Percentiles rank a stretch among this genome's conserved stretches.
phyloP scores from a whole-genome alignment of 2,888 invertebrate genomes.

The Unio delphinus region DNA sequence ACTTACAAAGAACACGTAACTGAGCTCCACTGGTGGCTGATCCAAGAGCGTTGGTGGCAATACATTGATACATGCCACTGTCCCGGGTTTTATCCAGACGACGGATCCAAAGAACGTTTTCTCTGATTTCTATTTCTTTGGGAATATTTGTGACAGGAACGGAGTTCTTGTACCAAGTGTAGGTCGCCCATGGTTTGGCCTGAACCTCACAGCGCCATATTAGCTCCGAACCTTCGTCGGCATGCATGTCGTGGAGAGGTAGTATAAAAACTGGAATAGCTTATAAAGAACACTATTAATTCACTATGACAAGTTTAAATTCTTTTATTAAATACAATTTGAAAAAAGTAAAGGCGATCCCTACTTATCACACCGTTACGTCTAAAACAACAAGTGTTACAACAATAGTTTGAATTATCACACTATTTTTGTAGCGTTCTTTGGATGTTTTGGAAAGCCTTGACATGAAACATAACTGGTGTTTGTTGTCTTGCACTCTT shows the following conservation, averaged over 20 bases:
- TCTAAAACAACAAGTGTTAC: no score
- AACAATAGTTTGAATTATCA: no score
- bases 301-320: no score
- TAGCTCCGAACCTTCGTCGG: conserved; percentile 54
- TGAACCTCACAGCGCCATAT: conserved; percentile 61
- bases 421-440: no score
- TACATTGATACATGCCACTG: conserved; percentile 95
- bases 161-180: conserved; percentile 55
- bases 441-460: no score
- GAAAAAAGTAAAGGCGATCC: no score
- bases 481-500: no score
- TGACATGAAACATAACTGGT: no score
- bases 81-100: conserved; percentile 74
- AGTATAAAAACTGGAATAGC: conserved; percentile 64
- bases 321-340: no score
- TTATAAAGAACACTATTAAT: conserved; percentile 18
- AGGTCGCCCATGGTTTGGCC: conserved; percentile 53
- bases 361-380: no score
- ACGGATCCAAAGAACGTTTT: conserved; percentile 45
- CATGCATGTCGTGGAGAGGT: conserved; percentile 58
- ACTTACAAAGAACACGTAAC: conserved; percentile 86
- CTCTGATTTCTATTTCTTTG: conserved; percentile 35
- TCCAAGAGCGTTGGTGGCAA: conserved; percentile 89
- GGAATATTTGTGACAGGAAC: conserved; percentile 1
- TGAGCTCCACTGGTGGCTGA: conserved; percentile 90